Base-by-base conservation (phyloP, 2,113 vertebrate species). In the Plotosus lineatus region DNA sequence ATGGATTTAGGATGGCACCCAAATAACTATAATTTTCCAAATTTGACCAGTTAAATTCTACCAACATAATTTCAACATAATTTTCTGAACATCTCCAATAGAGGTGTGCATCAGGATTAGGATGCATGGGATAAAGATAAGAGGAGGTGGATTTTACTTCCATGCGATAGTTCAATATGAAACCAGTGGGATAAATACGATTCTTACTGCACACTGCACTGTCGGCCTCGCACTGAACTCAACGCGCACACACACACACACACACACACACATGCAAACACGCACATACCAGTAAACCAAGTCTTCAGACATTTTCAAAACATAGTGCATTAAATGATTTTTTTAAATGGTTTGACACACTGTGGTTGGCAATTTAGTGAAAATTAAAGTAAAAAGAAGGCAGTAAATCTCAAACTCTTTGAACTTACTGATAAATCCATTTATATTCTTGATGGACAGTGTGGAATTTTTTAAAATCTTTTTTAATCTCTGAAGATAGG, bases 401-500 rank as follows among this genome's bases (percentile, higher is more conserved):
- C n/a, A n/a, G n/a, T n/a, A n/a, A n/a, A n/a, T n/a, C n/a, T n/a
- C 11, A 71, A 28, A 48, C 15, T 11, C 42, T 72, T 2, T n/a
- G 12, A 50, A 28, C 3, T 72, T 31, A 21, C 6, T 15, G 0
- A 71, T 46, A 12, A 48, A 46, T 38, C 10, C 10, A 12, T 68
- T 40, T 36, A 26, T 72, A 19, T 31, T 50, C 6, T 33, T 72
- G 28, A 31, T 15, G 21, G 50, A 50, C 50, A 0, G 44, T 72
- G 17, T 2, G 44, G 26, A 72, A 50, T 31, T 69, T 51, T 85
- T 83, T 84, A n/a, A n/a, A n/a, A 85, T 86, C 75, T 83, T 82
- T 87, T 83, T 83, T 75, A 77, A 80, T 78, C 44, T 85, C 11
- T 83, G 86, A 85, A 85, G 78, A 88, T 85, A 90, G 88, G 31